Evolutionary conservation across 2,888 invertebrate genomes (phyloP), one percentile per base, ranked within the genome.

Genomic region (Hetaerina titia): DNA sequence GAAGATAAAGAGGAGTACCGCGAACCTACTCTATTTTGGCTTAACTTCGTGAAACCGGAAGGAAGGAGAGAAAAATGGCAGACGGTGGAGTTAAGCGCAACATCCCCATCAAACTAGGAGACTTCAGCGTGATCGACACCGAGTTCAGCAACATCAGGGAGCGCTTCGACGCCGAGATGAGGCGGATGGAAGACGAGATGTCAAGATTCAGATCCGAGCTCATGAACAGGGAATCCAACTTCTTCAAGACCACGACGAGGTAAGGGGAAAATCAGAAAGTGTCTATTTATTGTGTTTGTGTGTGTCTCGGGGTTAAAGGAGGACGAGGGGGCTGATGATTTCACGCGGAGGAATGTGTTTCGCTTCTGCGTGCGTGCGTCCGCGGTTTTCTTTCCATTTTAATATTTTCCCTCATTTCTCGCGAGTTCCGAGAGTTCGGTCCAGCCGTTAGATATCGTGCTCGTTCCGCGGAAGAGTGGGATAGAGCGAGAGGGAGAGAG

Each of bases 181-280:
- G 98, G 96, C 99, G 99, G 97, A 99, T 99, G 99, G 99, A 99
- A 97, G 99, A 99, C 96, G 99, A 99, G 97, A 99, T 99, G 99
- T 98, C 98, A 97, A 98, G 98, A 97, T 99, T 99, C 97, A 98
- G 99, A 96, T 98, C 98, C 96, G 99, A 99, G 97, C 97, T 99
- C 96, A 98, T 99, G 98, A 99, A 98, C 97, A 98, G 98, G 96
- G 99, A 99, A 97, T 98, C 98, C 96, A 98, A 98, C 97, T 98
- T 98, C 96, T 99, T 99, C 97, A 98, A 98, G 97, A 98, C 98
- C 97, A 98, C 98, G 96, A 98, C 98, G 96, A 98, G 98, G 98
- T 99, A 95, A 95, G 95, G 25, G 90, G 7, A 25, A 11, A 11
- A 63, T 13, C 0, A 56, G 56, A 57, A 57, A 31, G 15, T n/a